Evolutionary conservation across 2,888 invertebrate genomes (phyloP).

Genomic region (Acanthosepion esculentum): DNA sequence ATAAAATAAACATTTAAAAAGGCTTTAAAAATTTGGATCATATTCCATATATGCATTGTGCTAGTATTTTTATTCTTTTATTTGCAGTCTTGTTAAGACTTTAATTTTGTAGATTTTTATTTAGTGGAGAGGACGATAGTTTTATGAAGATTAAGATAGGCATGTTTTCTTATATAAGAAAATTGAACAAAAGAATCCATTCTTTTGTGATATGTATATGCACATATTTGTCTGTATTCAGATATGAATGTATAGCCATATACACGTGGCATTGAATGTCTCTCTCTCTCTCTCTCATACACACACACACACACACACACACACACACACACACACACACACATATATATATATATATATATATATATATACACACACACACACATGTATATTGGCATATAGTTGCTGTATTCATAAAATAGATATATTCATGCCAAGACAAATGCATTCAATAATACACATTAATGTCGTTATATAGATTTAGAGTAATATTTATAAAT

Average conservation of each 20-base stretch:
- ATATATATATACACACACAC: background rate
- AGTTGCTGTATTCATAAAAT: background rate
- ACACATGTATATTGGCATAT: background rate
- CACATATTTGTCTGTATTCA: background rate
- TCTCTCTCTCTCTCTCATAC: no score
- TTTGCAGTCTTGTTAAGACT: background rate
- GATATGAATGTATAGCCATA: background rate
- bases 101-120: constrained; percentile 18
- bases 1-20: background rate
- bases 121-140: background rate
- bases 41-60: background rate
- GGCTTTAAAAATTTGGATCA: constrained; percentile 5
- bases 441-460: background rate
- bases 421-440: background rate
- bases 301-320: background rate
- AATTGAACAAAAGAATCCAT: background rate
- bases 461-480: background rate
- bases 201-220: background rate
- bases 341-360: background rate
- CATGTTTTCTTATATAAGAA: background rate
- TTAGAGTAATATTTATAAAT: background rate
- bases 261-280: background rate
- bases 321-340: background rate
- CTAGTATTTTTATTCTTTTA: background rate
- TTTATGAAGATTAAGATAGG: background rate